Evolutionary conservation across 2,888 invertebrate genomes (phyloP).

Genomic region (Perizoma affinitatum): DNA sequence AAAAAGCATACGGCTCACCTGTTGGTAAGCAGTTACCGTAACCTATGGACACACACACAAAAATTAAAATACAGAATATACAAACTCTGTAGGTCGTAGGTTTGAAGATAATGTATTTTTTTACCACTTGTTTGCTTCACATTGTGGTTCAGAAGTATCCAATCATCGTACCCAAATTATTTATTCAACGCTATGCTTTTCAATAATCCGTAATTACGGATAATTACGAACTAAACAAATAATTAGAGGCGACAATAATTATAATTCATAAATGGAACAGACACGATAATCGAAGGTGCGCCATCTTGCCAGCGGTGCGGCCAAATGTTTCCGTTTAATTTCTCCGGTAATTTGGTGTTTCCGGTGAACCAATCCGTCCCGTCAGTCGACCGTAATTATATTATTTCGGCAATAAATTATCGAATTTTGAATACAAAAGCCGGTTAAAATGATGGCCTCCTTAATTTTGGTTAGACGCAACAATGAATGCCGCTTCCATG

Average conservation of each 20-base stretch:
- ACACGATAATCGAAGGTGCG: conserved; percentile 72
- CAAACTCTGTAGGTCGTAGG: too few species aligned
- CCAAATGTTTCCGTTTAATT: conserved; percentile 85
- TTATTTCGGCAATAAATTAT: conserved; percentile 85
- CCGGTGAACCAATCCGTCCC: conserved; percentile 82
- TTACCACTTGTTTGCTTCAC: background rate
- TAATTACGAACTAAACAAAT: conserved; percentile 55
- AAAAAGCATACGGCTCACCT: too few species aligned
- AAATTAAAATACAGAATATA: background rate
- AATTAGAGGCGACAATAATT: conserved; percentile 69
- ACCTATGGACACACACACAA: too few species aligned
- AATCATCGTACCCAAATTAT: conserved; percentile 8
- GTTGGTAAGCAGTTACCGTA: too few species aligned
- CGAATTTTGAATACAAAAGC: conserved; percentile 81
- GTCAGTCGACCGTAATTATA: conserved; percentile 81
- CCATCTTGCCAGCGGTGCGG: conserved; percentile 83
- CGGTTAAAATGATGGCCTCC: conserved; percentile 70
- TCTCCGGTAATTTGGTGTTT: conserved; percentile 82
- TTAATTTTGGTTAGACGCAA: conserved; percentile 73
- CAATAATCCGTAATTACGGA: conserved; percentile 42
- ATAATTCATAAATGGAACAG: conserved; percentile 79
- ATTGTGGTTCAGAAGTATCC: background rate
- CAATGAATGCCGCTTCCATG: conserved; percentile 45
- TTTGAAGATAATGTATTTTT: too few species aligned
- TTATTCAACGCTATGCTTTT: conserved; percentile 18